Conservation (phyloP, 2,113 vertebrate species). For the Passerina amoena region DNA sequence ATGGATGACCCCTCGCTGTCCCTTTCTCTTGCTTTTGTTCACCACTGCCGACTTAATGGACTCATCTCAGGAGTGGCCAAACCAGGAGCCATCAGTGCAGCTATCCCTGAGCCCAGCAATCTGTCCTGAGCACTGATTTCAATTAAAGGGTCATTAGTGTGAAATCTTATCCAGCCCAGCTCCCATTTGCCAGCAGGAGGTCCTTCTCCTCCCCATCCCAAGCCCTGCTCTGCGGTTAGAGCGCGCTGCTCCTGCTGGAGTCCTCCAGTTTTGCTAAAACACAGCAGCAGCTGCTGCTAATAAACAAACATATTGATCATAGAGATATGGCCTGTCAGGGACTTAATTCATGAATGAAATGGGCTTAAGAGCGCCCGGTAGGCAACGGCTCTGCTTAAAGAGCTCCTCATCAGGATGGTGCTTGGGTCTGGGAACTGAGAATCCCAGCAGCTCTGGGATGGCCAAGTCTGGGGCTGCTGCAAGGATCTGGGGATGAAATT, state of each 20-base stretch:
- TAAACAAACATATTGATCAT: slow-evolving; percentile 87
- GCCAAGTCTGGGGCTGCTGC: accelerated
- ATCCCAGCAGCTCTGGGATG: not conserved
- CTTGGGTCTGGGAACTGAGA: not conserved
- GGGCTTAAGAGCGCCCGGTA: slow-evolving; percentile 64
- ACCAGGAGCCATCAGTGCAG: slow-evolving; percentile 52
- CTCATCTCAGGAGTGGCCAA: slow-evolving; percentile 23
- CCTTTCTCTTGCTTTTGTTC: not conserved
- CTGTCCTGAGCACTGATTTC: slow-evolving; percentile 71
- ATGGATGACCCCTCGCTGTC: not conserved
- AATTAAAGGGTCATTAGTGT: slow-evolving; percentile 80
- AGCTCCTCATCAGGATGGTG: not conserved
- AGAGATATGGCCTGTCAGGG: slow-evolving; percentile 80
- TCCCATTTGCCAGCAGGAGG: slow-evolving; percentile 71
- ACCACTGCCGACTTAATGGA: slow-evolving; percentile 58
- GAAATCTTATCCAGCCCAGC: slow-evolving; percentile 75
- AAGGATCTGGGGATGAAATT: not conserved
- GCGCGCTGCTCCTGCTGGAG: slow-evolving; percentile 28
- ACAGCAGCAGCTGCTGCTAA: slow-evolving; percentile 78
- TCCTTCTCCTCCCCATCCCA: slow-evolving; percentile 41
- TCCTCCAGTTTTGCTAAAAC: slow-evolving; percentile 70
- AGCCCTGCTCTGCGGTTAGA: slow-evolving; percentile 71
- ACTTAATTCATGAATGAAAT: slow-evolving; percentile 84
- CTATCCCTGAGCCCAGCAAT: slow-evolving; percentile 48
- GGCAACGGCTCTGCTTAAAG: slow-evolving; percentile 59